A percentile compares a stretch with the other conserved stretches of the same genome.
Evolutionary conservation across 2,797 vertebrate genomes (phyloP).

Genomic region (Halcyon smyrnensis): DNA sequence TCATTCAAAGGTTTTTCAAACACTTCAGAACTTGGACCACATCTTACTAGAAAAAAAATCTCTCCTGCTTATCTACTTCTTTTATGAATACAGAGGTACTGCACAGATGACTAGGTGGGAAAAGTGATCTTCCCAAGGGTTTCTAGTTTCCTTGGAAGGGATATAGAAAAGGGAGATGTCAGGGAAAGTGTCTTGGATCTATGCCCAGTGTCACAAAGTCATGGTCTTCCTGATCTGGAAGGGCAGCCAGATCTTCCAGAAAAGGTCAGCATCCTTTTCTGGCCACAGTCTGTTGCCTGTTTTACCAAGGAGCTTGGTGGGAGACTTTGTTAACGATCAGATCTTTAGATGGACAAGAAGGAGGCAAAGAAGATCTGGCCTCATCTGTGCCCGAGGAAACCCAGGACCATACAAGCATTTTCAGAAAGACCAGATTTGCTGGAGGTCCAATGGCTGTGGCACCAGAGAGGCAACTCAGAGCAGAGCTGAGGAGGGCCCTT

Average conservation of each 20-base stretch:
- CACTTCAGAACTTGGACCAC: neutral
- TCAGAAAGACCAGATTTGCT: neutral
- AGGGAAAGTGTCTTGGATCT: neutral
- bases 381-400: neutral
- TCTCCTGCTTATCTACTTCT: neutral
- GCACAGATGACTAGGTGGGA: neutral
- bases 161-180: neutral
- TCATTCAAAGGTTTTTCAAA: neutral
- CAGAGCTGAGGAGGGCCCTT: neutral
- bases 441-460: rapidly evolving
- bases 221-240: neutral
- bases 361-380: neutral
- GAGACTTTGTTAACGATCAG: neutral
- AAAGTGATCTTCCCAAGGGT: neutral
- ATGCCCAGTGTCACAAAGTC: neutral
- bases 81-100: neutral
- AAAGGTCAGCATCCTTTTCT: neutral
- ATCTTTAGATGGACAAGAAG: neutral
- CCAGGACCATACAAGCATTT: neutral
- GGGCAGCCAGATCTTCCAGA: neutral
- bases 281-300: neutral
- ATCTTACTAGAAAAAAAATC: neutral
- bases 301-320: neutral
- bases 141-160: neutral
- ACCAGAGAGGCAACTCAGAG: neutral